Base-by-base conservation (phyloP, 2,113 vertebrate species). In the Chamaea fasciata region DNA sequence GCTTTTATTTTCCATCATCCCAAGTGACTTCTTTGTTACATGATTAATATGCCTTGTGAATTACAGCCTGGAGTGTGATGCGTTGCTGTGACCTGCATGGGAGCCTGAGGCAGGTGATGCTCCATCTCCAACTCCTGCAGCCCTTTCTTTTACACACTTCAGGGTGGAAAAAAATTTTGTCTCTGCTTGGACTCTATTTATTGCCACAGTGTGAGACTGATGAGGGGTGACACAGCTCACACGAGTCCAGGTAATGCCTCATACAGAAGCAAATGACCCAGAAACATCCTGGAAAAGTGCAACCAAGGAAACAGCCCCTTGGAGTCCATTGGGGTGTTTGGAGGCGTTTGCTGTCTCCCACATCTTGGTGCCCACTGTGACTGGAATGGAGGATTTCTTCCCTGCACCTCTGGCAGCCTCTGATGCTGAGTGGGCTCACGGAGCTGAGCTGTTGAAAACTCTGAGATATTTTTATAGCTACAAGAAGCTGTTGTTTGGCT, bases 191-290 rank as follows among this genome's bases (percentile, higher is more conserved):
- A 80, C 67, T 78, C 63, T 77, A 13, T 95, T 96, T 96, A 82
- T 94, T 93, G 90, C 90, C 83, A 63, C 50, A 47, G 71, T 31
- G 79, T 95, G 96, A 97, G 95, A 46, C 93, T 96, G 95, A 97
- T 95, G 64, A 95, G 64, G 90, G 95, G 63, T 92, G 95, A 97
- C 94, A 97, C 85, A 28, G 55, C 91, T 95, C 96, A 94, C 94
- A 93, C 17, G 56, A 95, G 94, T 41, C 92, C 95, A 96, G 96
- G 95, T 95, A 95, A 96, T 96, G 96, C 94, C 82, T 97, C 79
- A 74, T 94, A 95, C 8, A 15, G 85, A 65, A 93, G 24, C 87
- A 96, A 97, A 85, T 95, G 94, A 96, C 93, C 96, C 95, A 94
- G 95, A 95, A 96, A 94, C 75, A 74, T 90, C 87, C 93, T 92